Base-by-base conservation (phyloP, 2,888 invertebrate species). In the Byasa hedistus region DNA sequence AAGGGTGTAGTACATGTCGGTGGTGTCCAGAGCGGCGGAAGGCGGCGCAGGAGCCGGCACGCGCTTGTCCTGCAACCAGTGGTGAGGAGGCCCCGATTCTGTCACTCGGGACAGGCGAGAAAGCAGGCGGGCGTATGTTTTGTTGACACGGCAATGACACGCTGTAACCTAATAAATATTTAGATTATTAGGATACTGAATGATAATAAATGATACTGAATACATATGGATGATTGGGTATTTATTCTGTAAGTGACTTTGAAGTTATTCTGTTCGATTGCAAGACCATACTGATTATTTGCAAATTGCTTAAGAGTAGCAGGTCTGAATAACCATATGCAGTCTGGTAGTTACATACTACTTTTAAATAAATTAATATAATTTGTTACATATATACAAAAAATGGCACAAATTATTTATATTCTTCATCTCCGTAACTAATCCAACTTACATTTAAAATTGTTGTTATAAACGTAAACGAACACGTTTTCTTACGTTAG, bases 71-170 rank as follows among this genome's bases (percentile, higher is more conserved):
- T 93, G 93, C 72, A 94, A 85, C 94, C 94, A 94, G 83, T 94
- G 94, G 72, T 85, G 90, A 23, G 89, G 82, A 0, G 91, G 87
- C 0, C 86, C 87, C 1, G 86, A 70, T 66, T 79, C 78, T 1
- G 83, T 60, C 44, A 76, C 83, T 68, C 93, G 93, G 4, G 91
- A 87, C 72, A 93, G 85, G 44, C 93, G 91, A 10, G 94, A 92
- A 66, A 94, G 86, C 75, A 94, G 91, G 48, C 94, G 93, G 59
- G 94, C 94, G 85, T 95, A 95, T 0, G 95, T 95, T 86, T 95
- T 95, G 88, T 96, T 95, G 72, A 95, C 94, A 73, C 95, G 94
- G 84, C 96, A 96, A 83, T 96, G 96, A 82, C 96, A 96, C 54
- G 94, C 94, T 61, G 95, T 94, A 73, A 95, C 95, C 95, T 95